Evolutionary conservation across 1,140 invertebrate species (phyloP), one percentile per base, ranked within the genome.

Genomic region (Tenebrio molitor): DNA sequence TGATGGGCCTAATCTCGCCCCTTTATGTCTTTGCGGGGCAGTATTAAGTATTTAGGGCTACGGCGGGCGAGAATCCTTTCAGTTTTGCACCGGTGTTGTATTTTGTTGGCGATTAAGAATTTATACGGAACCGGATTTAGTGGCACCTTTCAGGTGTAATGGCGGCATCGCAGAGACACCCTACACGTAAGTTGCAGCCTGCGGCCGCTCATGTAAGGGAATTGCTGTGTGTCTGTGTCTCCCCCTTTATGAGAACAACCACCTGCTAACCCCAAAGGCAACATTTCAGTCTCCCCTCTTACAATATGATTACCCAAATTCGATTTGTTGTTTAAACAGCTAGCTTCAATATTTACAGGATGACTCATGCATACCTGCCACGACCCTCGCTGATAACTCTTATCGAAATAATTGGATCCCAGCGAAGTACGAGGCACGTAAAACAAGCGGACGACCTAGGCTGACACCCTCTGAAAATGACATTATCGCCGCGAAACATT

Each of bases 241-340:
- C 50, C 50, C 50, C 50, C 29, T 58, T 58, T 58, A 58, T 58
- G 50, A 58, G 50, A 58, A 58, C 50, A 58, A 58, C 50, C 50
- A 58, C 50, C 50, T 58, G 50, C 50, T 58, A 58, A 33, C 50
- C 50, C 50, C 50, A 58, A 58, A 58, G 50, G 50, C 50, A 58
- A 58, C 50, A 58, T 58, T 58, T 58, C 50, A 29, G 50, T 1
- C 23, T 29, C 50, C 44, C 44, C 50, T 29, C 50, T 34, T 58
- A 58, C 50, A 58, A 58, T 58, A 58, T 58, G 50, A 58, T 58
- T 58, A 58, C 50, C 50, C 50, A 58, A 58, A 58, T 58, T 58
- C 50, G 50, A 58, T 58, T 58, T 58, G 50, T 58, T 58, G 50
- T 58, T 58, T 58, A 58, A 58, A 58, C 50, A 58, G 50, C 50